Evolutionary conservation across 2,888 invertebrate genomes (phyloP), one percentile per base, ranked within the genome.

Genomic region (Gymnosoma rotundatum): DNA sequence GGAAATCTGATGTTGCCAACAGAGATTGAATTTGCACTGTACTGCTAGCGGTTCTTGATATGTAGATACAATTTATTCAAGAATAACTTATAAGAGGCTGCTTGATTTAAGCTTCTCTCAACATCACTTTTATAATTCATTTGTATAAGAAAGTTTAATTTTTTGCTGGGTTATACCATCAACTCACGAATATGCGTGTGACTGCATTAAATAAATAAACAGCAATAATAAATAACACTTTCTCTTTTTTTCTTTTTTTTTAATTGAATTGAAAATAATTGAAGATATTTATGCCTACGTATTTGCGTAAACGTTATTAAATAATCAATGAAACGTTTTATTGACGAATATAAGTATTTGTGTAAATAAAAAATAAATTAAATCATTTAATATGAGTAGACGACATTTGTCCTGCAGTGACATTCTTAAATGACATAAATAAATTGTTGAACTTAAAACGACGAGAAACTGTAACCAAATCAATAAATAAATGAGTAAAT

Each of bases 261-360:
- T n/a, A n/a, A n/a, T n/a, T n/a, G n/a, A n/a, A 38, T 20, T 56
- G 16, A 45, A 67, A 52, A 67, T 48, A 67, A 42, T 16, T 38
- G n/a, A 4, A 14, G 21, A 54, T 18, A 72, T 61, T 72, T n/a
- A 64, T 54, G n/a, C 10, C 9, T 18, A 38, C 56, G 58, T 20
- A 20, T 38, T n/a, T 56, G 38, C 52, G 16, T 74, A 67, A 66
- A 61, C 78, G 74, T 70, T 63, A 74, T 74, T 56, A 73, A 83
- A 78, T 78, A 83, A 78, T 83, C 78, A 83, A 74, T 78, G 63
- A 72, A 67, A 78, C 69, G 20, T 63, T 74, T 78, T 83, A 83
- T 78, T 83, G 63, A 74, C 78, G 74, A 74, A 79, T 83, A 72
- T 66, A 70, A 32, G 8, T 32, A 32, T 74, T 58, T 73, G 20